Evolutionary conservation across 2,113 vertebrate species (phyloP).

Genomic region (Megalops atlanticus): DNA sequence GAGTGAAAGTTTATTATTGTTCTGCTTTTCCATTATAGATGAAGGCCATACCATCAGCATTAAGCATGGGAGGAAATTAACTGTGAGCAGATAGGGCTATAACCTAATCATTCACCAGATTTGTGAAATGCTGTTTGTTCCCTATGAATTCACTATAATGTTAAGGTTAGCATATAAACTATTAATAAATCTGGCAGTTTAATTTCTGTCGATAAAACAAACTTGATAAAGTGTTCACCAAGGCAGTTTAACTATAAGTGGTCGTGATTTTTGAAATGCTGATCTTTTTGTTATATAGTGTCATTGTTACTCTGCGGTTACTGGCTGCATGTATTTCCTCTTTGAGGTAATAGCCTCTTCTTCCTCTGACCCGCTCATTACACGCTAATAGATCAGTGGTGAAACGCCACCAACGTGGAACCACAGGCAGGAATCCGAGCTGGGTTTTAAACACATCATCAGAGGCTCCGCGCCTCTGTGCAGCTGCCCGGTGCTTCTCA

Average conservation of each 20-base stretch:
- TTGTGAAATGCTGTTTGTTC: background rate
- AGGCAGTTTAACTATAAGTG: background rate
- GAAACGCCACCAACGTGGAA: background rate
- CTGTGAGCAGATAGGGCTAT: too few species aligned
- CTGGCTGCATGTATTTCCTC: too few species aligned
- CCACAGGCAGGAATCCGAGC: background rate
- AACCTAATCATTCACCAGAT: background rate
- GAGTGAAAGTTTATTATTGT: too few species aligned
- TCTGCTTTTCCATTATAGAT: conserved; percentile 41
- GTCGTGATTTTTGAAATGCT: too few species aligned
- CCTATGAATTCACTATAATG: background rate
- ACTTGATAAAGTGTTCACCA: background rate
- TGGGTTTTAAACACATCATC: background rate
- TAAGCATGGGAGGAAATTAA: background rate
- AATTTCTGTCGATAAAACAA: too few species aligned
- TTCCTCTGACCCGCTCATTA: too few species aligned
- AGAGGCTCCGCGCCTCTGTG: background rate
- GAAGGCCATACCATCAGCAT: background rate
- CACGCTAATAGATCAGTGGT: too few species aligned
- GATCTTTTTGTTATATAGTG: too few species aligned
- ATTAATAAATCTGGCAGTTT: too few species aligned
- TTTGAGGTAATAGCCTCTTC: too few species aligned
- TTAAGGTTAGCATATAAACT: background rate
- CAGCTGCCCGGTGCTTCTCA: background rate
- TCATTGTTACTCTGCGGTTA: too few species aligned